Evolutionary conservation across 2,888 invertebrate genomes (phyloP).

Genomic region (Hartigia nigra): DNA sequence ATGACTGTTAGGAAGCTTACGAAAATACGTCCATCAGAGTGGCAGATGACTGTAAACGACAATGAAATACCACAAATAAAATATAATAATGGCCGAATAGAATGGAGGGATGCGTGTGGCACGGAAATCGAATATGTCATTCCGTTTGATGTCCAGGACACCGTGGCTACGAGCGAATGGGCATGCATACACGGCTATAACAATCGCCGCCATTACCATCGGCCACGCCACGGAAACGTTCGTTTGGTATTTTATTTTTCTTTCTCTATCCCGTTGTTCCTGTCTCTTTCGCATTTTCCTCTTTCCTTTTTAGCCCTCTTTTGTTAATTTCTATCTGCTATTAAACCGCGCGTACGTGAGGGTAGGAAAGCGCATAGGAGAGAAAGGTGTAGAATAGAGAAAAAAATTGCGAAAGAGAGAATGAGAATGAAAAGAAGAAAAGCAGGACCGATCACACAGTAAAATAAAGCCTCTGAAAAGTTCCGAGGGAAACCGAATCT

Average conservation of each 20-base stretch:
- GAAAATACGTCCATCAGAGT: background rate
- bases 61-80: background rate
- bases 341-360: constrained; percentile 10
- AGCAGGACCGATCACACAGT: constrained; percentile 1
- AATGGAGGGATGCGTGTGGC: background rate
- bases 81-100: background rate
- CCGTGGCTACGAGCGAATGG: background rate
- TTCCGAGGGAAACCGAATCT: constrained; percentile 15
- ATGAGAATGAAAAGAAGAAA: background rate
- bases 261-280: background rate
- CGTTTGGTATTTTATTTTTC: background rate
- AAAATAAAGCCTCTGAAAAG: constrained; percentile 14
- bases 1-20: too few species aligned
- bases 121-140: constrained; percentile 7
- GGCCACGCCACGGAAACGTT: background rate
- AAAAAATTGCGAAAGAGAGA: background rate
- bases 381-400: background rate
- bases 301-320: background rate
- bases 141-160: constrained; percentile 4
- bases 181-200: background rate
- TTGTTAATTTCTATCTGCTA: constrained; percentile 5
- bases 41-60: background rate
- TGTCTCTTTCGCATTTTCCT: background rate
- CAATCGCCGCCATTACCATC: constrained; percentile 1
- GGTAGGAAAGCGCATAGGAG: constrained; percentile 1